Base-by-base conservation (phyloP, 1,140 invertebrate species). In the Pygmarrhopalites habei region DNA sequence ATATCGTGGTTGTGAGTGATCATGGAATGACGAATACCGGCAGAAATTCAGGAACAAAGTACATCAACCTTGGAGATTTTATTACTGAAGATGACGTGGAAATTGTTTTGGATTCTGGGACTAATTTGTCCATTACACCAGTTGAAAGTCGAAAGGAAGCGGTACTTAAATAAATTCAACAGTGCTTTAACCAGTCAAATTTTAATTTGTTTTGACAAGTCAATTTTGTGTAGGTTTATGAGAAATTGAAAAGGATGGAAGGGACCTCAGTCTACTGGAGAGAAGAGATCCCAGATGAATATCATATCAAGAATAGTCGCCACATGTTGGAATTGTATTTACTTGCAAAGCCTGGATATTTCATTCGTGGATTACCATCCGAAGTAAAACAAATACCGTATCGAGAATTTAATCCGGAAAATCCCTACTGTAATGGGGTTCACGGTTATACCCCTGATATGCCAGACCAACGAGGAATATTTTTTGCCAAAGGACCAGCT, bases 1-100 rank as follows among this genome's bases (percentile, higher is more conserved):
- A 78, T 70, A 60, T 79, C 12, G 69, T 79, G n/a, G 72, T 80
- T 15, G 56, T 78, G 14, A 76, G 77, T 41, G 79, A 80, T 62
- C 79, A 79, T 66, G 78, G 79, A 25, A 78, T 78, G 76, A 73
- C 74, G 2, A 41, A 64, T 21, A 72, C 74, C 4, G 71, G 69
- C 7, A 55, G 53, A 1, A 55, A 55, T 7, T 64, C 70, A n/a
- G 62, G 70, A 1, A 32, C 49, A 4, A 58, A 19, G 3, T 60
- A 61, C 2, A 67, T 78, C 1, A 65, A 74, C 49, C 62, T 79
- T 0, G 71, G 67, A 4, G 55, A 73, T 28, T 69, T 71, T 44
- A 28, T 76, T 2, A 57, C 72, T 47, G 21, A 60, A 7, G 51
- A 59, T 10, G 69, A 75, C 23, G 68, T 75, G 0, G 62, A 52